phyloP scores from a whole-genome alignment of 37 sponge, comb jelly and placozoan species.

The Chondrilla cf. caribensis region DNA sequence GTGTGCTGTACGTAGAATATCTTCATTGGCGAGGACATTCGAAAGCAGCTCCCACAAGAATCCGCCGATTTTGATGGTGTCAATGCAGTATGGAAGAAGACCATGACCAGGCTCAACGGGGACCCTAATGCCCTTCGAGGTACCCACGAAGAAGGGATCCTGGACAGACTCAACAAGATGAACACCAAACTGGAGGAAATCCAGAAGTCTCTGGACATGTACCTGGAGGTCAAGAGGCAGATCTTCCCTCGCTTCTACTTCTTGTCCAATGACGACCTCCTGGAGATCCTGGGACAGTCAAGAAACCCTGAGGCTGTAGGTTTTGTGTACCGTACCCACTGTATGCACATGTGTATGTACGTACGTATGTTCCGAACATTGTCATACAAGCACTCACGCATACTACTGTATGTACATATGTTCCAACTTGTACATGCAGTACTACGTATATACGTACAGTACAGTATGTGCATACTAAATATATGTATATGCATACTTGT shows the following conservation, averaged over 20 bases:
- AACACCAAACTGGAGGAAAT: conserved; percentile 90
- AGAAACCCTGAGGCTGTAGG: conserved; percentile 93
- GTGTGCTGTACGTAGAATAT: conserved; percentile 69
- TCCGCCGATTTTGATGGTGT: conserved; percentile 90
- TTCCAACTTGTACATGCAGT: no score
- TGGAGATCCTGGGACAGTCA: conserved; percentile 98
- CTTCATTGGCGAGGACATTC: conserved; percentile 97
- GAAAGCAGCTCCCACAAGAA: conserved; percentile 95
- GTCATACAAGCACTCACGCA: no score
- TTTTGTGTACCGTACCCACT: background rate
- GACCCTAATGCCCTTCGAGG: conserved; percentile 92
- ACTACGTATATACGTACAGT: no score
- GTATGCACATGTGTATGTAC: no score
- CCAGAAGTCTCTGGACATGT: conserved; percentile 97
- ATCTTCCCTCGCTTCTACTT: conserved; percentile 98
- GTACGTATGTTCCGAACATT: background rate
- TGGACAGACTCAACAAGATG: conserved; percentile 88
- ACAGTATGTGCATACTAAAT: no score
- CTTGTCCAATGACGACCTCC: conserved; percentile 97
- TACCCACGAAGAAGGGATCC: conserved; percentile 83
- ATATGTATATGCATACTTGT: no score
- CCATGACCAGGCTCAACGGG: conserved; percentile 74
- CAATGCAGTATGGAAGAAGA: conserved; percentile 88
- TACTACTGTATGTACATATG: no score
- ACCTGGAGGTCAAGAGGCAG: conserved; percentile 98